Percentiles rank a stretch among this genome's conserved stretches.
Conservation (phyloP, 2,797 vertebrate species). For the Nyctibius grandis region DNA sequence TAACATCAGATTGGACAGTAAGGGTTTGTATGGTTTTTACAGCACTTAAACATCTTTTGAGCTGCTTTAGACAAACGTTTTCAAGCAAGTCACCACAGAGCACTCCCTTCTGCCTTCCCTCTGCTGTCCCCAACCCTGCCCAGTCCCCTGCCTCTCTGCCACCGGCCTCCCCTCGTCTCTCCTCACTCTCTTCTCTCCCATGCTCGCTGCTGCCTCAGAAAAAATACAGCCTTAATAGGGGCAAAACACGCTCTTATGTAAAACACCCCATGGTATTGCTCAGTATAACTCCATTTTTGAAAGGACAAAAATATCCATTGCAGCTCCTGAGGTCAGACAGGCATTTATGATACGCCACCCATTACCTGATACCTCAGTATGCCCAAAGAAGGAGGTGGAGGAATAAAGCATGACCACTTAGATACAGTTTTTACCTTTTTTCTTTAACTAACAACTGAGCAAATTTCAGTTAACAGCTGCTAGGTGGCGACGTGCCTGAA, state of each 20-base stretch:
- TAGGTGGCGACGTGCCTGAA: conserved; percentile 44
- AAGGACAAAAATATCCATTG: neutral
- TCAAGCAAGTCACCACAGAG: neutral
- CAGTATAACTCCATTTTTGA: neutral
- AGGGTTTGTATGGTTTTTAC: neutral
- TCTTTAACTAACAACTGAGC: neutral
- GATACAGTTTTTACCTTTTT: neutral
- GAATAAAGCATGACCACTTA: neutral
- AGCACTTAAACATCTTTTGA: neutral
- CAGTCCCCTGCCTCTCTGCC: neutral
- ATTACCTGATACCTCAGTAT: neutral
- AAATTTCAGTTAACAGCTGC: neutral
- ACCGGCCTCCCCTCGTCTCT: accelerated
- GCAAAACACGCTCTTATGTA: neutral
- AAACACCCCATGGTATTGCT: neutral
- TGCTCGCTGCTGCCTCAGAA: neutral
- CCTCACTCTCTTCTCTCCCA: neutral
- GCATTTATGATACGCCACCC: neutral
- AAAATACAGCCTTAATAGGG: accelerated
- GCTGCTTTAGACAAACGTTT: neutral
- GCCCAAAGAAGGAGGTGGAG: neutral
- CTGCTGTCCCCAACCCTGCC: neutral
- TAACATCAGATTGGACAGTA: neutral
- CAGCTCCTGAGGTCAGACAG: neutral
- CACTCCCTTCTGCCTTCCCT: neutral